Evolutionary conservation across 2,797 vertebrate species (phyloP), one percentile per base, ranked within the genome.

Genomic region (Alauda arvensis): DNA sequence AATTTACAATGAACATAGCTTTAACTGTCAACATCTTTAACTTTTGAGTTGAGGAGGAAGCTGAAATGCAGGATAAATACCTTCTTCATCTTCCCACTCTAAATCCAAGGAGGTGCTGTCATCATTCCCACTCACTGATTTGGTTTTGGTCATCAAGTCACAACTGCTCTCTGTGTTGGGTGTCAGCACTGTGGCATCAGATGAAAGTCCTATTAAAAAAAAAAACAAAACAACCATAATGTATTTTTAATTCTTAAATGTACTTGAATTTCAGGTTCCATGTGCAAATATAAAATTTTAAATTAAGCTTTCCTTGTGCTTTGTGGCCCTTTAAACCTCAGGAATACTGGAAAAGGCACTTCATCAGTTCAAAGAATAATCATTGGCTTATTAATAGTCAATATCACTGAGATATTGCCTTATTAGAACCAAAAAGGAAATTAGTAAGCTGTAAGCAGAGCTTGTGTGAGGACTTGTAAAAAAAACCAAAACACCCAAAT

Each of bases 11-110:
- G 24, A 61, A 6, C 3, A 6, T 0, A 12, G 18, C 45, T 71
- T 18, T 29, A 90, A 69, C 10, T 6, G 8, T 19, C 59, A 43
- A 18, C 21, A 33, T 45, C 37, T 86, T 34, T 31, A 56, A 60
- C n/a, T 29, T 46, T 2, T 4, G 60, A 60, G 33, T 33, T 77
- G 34, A 74, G 57, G 45, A 49, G 5, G 24, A 55, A 83, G 31
- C 26, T 12, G 33, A 45, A 70, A 4, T 8, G 61, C 31, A 68
- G 23, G 61, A 55, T 26, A 77, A 79, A 70, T 93, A 99, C 99
- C 99, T 97, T 99, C 99, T 93, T 99, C 99, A 93, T 99, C 99
- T 90, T 99, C 99, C 99, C 99, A 99, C 92, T 99, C 99, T 6
- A 99, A 96, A 83, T 99, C 99, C 83, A 99, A 97, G 3, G 99